Evolutionary conservation across 2,113 vertebrate species (phyloP).

Genomic region (Motacilla tschutschensis): DNA sequence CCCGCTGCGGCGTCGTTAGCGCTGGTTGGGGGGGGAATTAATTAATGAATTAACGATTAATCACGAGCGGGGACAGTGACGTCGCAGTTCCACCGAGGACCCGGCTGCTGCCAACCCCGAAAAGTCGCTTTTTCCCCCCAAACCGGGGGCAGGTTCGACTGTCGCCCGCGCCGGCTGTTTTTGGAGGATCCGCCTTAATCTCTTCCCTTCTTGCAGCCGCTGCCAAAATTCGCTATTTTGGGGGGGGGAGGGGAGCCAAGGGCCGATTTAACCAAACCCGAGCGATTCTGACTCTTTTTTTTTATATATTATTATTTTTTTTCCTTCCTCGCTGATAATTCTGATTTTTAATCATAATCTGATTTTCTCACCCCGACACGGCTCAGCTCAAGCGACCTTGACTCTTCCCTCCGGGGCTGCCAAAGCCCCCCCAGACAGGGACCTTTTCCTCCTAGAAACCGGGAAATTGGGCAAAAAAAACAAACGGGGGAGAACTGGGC

Average conservation of each 20-base stretch:
- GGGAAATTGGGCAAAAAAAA: not conserved
- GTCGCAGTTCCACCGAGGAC: conserved; percentile 18
- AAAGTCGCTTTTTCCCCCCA: conserved; percentile 16
- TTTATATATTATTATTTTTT: not conserved
- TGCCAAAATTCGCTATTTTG: conserved; percentile 23
- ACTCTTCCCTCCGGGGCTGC: conserved; percentile 15
- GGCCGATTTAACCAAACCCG: conserved; percentile 11
- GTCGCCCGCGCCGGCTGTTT: conserved; percentile 19
- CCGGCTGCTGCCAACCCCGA: conserved; percentile 21
- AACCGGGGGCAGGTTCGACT: conserved; percentile 6
- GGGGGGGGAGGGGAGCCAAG: not conserved
- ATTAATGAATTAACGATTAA: conserved; percentile 17
- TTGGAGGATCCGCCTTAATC: conserved; percentile 17
- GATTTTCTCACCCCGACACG: conserved; percentile 11
- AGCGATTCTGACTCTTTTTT: conserved; percentile 2
- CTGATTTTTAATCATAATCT: conserved; percentile 28
- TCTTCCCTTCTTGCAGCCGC: conserved; percentile 22
- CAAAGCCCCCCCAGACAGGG: conserved; percentile 14
- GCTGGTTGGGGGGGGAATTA: not conserved
- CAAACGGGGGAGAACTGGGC: not conserved
- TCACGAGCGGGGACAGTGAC: conserved; percentile 26
- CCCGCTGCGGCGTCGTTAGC: conserved; percentile 11
- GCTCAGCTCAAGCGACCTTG: conserved; percentile 25
- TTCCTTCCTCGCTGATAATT: conserved; percentile 3
- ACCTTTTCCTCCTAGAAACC: not conserved